Percentiles rank a stretch among this genome's conserved stretches.
Evolutionary conservation across 2,888 invertebrate genomes (phyloP).

Genomic region (Pseudoips prasinana): DNA sequence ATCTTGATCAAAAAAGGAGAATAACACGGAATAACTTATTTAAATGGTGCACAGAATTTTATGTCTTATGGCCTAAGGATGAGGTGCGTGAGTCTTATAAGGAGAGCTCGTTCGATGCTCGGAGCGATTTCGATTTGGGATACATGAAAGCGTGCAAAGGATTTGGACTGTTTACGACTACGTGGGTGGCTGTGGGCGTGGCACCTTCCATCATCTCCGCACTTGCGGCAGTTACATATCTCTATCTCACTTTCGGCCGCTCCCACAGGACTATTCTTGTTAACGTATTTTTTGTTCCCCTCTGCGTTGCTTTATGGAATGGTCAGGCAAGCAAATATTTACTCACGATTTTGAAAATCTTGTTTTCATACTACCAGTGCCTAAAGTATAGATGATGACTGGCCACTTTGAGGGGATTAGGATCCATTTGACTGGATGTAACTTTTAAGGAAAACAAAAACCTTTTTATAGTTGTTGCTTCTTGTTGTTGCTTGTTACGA

Average conservation of each 20-base stretch:
- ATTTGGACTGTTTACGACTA: constrained; percentile 81
- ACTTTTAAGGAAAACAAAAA: constrained; percentile 18
- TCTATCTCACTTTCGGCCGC: constrained; percentile 65
- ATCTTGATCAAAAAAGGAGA: constrained; percentile 76
- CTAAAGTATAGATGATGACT: constrained; percentile 57
- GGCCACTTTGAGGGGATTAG: constrained; percentile 41
- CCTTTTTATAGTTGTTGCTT: constrained; percentile 6
- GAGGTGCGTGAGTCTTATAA: constrained; percentile 47
- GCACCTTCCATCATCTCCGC: constrained; percentile 54
- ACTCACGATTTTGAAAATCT: constrained; percentile 79
- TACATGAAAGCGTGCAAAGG: constrained; percentile 81
- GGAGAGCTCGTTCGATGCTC: constrained; percentile 51
- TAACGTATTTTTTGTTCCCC: constrained; percentile 77
- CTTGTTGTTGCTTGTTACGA: too few relatives aligned
- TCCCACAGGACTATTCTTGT: constrained; percentile 80
- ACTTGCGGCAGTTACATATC: constrained; percentile 33
- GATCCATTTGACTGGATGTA: constrained; percentile 13
- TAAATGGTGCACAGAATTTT: constrained; percentile 51
- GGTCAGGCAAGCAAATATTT: constrained; percentile 80
- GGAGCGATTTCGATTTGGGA: constrained; percentile 79
- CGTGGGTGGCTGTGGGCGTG: constrained; percentile 82
- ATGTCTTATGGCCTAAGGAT: constrained; percentile 41
- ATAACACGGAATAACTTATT: constrained; percentile 75
- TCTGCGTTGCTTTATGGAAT: constrained; percentile 68
- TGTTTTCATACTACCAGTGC: constrained; percentile 69